Conservation (phyloP, 2,113 vertebrate species). For the Centropus bengalensis region DNA sequence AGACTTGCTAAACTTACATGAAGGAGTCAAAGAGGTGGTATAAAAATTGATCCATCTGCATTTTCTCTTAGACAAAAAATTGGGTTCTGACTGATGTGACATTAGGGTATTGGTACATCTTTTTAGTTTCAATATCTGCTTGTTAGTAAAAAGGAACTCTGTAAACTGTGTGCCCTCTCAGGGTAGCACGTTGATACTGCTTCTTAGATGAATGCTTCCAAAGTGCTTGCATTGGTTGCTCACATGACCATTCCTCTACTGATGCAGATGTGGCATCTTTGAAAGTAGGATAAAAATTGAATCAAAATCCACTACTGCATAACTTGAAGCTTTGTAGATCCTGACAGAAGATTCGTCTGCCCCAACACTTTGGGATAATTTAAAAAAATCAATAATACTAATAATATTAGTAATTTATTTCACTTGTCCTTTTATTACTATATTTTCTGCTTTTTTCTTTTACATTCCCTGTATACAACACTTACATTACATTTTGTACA, state of each 20-base stretch:
- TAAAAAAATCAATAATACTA: neutral
- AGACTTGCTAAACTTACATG: neutral
- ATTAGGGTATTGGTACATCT: neutral
- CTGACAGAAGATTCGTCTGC: neutral
- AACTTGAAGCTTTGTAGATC: neutral
- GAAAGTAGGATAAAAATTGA: neutral
- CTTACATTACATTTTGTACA: too few species aligned
- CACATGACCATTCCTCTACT: neutral
- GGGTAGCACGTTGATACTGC: neutral
- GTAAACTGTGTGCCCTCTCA: rapidly evolving
- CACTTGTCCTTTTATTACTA: neutral
- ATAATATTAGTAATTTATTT: neutral
- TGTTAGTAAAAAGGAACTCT: neutral
- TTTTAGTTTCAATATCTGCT: neutral
- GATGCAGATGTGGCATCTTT: neutral
- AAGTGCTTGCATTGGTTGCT: neutral
- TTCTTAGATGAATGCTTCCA: neutral
- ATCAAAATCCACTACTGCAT: neutral
- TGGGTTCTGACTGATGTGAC: neutral
- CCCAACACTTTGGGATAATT: neutral
- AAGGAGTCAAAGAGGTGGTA: neutral
- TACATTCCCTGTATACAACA: too few species aligned
- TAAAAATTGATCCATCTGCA: neutral
- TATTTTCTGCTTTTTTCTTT: neutral
- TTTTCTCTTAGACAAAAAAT: neutral